Percentiles rank a stretch among this genome's conserved stretches.
Conservation (phyloP, 2,113 vertebrate genomes). For the Lamprologus tigripictilis region DNA sequence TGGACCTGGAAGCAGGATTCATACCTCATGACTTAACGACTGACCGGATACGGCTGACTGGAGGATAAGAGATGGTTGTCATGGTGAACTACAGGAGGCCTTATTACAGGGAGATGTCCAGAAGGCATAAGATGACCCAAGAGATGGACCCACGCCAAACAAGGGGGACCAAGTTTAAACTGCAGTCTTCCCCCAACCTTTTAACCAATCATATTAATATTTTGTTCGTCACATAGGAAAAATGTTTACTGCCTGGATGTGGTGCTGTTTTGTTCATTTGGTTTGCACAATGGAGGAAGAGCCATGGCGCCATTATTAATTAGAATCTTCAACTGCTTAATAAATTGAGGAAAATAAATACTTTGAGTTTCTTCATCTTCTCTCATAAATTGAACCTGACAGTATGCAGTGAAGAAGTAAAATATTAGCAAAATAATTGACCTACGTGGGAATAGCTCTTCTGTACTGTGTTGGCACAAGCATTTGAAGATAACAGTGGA, state of each 20-base stretch:
- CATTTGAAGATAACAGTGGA: neutral
- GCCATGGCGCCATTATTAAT: neutral
- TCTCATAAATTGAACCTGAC: neutral
- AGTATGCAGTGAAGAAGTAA: neutral
- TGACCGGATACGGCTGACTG: neutral
- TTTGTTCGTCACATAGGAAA: neutral
- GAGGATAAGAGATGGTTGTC: neutral
- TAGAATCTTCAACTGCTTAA: neutral
- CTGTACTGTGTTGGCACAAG: neutral
- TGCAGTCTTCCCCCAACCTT: neutral
- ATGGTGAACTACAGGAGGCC: neutral
- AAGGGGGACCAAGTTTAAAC: neutral
- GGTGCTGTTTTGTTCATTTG: neutral
- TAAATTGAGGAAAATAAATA: neutral
- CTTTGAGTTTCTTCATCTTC: neutral
- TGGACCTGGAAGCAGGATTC: neutral
- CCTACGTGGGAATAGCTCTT: neutral
- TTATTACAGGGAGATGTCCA: neutral
- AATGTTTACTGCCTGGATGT: neutral
- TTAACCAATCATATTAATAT: neutral
- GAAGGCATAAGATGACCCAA: neutral
- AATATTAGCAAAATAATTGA: neutral
- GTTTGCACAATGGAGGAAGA: neutral
- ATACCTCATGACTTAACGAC: neutral
- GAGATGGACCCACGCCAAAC: neutral